Evolutionary conservation across 1,140 invertebrate species (phyloP).

Genomic region (Paracyclopina nana): DNA sequence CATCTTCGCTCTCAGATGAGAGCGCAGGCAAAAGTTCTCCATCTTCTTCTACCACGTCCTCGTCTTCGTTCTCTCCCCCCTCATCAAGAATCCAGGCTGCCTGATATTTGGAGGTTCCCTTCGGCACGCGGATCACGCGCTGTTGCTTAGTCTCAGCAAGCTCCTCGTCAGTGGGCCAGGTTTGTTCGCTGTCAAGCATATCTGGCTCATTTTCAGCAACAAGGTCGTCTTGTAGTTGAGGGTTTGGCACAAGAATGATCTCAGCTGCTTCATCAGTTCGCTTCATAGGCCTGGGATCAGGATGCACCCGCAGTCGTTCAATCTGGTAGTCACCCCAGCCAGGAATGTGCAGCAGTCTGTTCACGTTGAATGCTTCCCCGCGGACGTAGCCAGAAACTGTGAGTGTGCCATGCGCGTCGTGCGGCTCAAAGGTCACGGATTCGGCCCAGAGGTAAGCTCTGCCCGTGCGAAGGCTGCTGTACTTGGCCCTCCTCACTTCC

Average conservation of each 20-base stretch:
- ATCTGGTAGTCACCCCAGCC: constrained; percentile 84
- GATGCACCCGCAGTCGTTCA: constrained; percentile 27
- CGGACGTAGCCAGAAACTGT: constrained; percentile 66
- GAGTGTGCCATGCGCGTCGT: constrained; percentile 40
- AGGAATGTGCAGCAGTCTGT: constrained; percentile 67
- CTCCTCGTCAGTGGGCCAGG: constrained; percentile 83
- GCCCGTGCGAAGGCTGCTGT: constrained; percentile 44
- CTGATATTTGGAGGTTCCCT: constrained; percentile 89
- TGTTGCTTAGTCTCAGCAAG: constrained; percentile 40
- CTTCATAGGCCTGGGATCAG: background rate
- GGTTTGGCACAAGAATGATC: constrained; percentile 9
- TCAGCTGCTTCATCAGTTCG: constrained; percentile 4
- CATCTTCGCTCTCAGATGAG: constrained; percentile 22
- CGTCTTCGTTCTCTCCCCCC: constrained; percentile 31
- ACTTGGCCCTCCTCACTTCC: constrained; percentile 47
- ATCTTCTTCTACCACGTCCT: constrained; percentile 20
- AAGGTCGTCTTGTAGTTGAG: constrained; percentile 39
- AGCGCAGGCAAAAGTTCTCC: too few relatives aligned
- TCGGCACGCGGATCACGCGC: constrained; percentile 54
- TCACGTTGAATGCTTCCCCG: constrained; percentile 53
- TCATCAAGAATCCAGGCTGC: constrained; percentile 78
- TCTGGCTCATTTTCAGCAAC: constrained; percentile 58
- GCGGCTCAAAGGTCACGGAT: constrained; percentile 36
- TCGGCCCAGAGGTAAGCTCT: constrained; percentile 63
- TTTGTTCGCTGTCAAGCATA: constrained; percentile 85